Evolutionary conservation across 2,797 vertebrate genomes (phyloP).

Genomic region (Takifugu ocellatus): DNA sequence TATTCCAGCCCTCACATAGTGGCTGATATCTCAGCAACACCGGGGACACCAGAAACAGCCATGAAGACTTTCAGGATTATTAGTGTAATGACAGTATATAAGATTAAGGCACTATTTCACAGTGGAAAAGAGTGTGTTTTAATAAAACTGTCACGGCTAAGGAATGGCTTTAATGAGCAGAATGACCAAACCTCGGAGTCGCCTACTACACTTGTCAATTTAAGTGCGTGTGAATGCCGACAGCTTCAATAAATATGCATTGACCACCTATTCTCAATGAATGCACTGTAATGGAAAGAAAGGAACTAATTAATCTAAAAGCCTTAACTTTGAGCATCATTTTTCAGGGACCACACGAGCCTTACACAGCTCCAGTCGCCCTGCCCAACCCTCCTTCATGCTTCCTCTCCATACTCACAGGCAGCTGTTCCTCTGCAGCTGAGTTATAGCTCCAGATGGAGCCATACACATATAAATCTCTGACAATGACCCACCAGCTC

Average conservation of each 20-base stretch:
- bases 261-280: constrained; percentile 3
- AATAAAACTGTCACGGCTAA: constrained; percentile 1
- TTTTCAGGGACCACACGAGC: background rate
- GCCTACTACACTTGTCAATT: no score
- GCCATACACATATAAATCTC: constrained; percentile 45
- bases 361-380: no score
- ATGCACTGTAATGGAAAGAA: constrained; percentile 9
- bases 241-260: background rate
- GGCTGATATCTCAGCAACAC: constrained; percentile 28
- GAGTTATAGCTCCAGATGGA: constrained; percentile 45
- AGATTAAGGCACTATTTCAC: background rate
- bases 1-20: constrained; percentile 52
- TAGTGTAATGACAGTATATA: background rate
- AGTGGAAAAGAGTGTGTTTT: constrained; percentile 1
- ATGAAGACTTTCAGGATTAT: background rate
- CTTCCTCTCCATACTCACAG: constrained; percentile 16
- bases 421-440: constrained; percentile 29
- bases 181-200: background rate
- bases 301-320: constrained; percentile 16
- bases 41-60: background rate
- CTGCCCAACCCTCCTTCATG: background rate
- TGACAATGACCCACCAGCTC: constrained; percentile 37
- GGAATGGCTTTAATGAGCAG: background rate
- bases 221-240: background rate
- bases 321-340: constrained; percentile 5